Evolutionary conservation across 2,888 invertebrate species (phyloP).

Genomic region (Euclidia mi): DNA sequence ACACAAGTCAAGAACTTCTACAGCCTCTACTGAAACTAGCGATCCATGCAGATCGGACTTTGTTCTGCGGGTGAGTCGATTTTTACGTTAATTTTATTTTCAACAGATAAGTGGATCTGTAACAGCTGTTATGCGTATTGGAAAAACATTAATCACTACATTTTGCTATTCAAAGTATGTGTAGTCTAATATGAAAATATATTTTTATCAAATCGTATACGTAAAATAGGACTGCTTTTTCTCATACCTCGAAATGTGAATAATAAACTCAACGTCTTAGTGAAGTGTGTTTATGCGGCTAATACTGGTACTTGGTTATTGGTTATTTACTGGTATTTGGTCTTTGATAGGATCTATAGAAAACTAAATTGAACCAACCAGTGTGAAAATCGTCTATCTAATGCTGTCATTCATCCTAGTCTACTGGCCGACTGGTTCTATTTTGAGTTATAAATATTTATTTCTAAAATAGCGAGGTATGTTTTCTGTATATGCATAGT

Average conservation of each 20-base stretch:
- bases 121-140: neutral
- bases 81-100: too few species aligned
- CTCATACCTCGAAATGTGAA: constrained; percentile 14
- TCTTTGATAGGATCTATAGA: constrained; percentile 33
- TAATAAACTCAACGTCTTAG: constrained; percentile 42
- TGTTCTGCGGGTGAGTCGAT: too few species aligned
- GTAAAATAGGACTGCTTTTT: constrained; percentile 3
- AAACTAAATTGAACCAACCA: constrained; percentile 32
- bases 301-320: constrained; percentile 51
- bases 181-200: neutral
- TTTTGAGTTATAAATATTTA: neutral
- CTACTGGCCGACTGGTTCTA: neutral
- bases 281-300: constrained; percentile 50
- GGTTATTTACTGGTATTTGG: constrained; percentile 34
- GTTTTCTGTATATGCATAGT: too few species aligned
- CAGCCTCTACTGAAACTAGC: too few species aligned
- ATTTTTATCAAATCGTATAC: neutral
- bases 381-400: constrained; percentile 4
- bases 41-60: too few species aligned
- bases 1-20: too few species aligned
- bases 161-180: neutral
- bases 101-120: too few species aligned
- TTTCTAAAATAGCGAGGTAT: neutral
- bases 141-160: constrained; percentile 2
- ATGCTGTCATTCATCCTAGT: neutral